phyloP scores from a whole-genome alignment of 2,888 invertebrate genomes.

The Unio delphinus region DNA sequence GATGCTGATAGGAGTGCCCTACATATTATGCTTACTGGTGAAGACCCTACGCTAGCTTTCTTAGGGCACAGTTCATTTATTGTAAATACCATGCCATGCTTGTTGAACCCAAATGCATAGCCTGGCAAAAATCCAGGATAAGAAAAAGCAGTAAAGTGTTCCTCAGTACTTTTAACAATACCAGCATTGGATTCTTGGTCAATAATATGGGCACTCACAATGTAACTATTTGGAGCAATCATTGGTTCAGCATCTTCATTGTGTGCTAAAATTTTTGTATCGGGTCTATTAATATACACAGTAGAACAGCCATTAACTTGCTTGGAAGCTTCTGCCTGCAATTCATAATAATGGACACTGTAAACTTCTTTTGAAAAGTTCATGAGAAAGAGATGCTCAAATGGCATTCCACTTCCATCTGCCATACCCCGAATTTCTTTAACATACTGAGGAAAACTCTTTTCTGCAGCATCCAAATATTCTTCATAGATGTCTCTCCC shows the following conservation, averaged over 20 bases:
- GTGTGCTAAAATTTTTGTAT: slow-evolving; percentile 23
- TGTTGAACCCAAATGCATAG: slow-evolving; percentile 22
- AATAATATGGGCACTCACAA: slow-evolving; percentile 31
- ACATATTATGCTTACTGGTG: slow-evolving; percentile 29
- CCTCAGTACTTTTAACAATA: slow-evolving; percentile 1
- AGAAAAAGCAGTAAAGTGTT: slow-evolving; percentile 25
- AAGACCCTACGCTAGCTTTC: slow-evolving; percentile 4
- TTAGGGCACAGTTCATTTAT: slow-evolving; percentile 37
- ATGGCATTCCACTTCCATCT: slow-evolving; percentile 38
- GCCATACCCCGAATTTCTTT: slow-evolving; percentile 48
- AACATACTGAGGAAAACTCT: slow-evolving; percentile 38
- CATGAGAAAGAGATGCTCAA: slow-evolving; percentile 40
- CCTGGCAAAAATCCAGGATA: slow-evolving; percentile 45
- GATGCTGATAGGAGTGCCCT: slow-evolving; percentile 33
- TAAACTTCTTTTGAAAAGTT: slow-evolving; percentile 36
- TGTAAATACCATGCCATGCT: slow-evolving; percentile 36
- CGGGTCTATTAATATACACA: slow-evolving; percentile 32
- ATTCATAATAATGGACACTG: slow-evolving; percentile 8
- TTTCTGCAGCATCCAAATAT: slow-evolving; percentile 25
- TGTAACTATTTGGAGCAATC: slow-evolving; percentile 28
- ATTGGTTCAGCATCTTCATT: slow-evolving; percentile 43
- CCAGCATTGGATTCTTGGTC: slow-evolving; percentile 6
- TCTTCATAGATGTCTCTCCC: slow-evolving; percentile 30
- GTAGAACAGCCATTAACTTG: slow-evolving; percentile 40
- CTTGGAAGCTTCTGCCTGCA: background rate